Conservation (phyloP, 2,113 vertebrate species). For the Plecotus auritus region DNA sequence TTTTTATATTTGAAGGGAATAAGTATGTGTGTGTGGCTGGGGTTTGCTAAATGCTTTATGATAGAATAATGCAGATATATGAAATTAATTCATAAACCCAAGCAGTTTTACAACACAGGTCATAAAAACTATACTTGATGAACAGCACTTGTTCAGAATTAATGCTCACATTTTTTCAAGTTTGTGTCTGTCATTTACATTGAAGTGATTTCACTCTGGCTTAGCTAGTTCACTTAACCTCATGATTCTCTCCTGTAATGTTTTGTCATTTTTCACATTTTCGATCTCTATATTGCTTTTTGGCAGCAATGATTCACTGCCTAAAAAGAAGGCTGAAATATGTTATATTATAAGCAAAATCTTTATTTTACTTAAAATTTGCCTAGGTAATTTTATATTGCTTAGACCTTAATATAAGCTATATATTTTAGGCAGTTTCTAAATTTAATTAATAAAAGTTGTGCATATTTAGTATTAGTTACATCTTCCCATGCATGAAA, state of each 20-base stretch:
- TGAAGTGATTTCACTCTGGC: slow-evolving; percentile 42
- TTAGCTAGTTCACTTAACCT: slow-evolving; percentile 46
- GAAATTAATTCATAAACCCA: neutral
- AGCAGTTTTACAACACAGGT: slow-evolving; percentile 54
- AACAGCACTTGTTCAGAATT: slow-evolving; percentile 19
- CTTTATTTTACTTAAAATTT: neutral
- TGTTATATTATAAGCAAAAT: neutral
- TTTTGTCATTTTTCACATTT: slow-evolving; percentile 63
- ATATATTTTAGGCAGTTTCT: neutral
- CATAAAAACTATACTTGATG: slow-evolving; percentile 28
- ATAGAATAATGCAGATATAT: neutral
- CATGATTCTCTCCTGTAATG: slow-evolving; percentile 40
- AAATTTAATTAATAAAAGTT: neutral
- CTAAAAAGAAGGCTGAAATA: neutral
- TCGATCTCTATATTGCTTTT: slow-evolving; percentile 41
- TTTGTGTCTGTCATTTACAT: slow-evolving; percentile 36
- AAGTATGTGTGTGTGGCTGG: neutral
- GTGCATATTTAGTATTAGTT: neutral
- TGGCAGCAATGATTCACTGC: slow-evolving; percentile 6
- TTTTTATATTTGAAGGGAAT: neutral
- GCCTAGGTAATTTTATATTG: neutral
- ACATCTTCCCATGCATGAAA: neutral
- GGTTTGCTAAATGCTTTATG: neutral
- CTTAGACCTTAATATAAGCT: neutral
- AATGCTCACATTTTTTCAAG: slow-evolving; percentile 13